phyloP scores from a whole-genome alignment of 35 echinoderm and acorn worm genomes.

The Lytechinus variegatus region DNA sequence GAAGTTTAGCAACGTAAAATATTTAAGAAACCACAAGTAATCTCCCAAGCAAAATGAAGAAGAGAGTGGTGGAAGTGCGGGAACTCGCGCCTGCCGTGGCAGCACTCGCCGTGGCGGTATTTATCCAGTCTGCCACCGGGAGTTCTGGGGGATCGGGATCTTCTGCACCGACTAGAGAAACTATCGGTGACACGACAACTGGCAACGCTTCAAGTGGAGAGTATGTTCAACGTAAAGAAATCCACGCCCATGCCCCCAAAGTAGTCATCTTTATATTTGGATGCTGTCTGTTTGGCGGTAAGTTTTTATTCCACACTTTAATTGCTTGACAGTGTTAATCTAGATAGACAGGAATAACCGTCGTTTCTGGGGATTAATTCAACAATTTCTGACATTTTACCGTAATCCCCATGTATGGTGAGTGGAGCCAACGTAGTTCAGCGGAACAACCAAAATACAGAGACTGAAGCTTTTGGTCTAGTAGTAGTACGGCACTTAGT shows the following conservation, averaged over 20 bases:
- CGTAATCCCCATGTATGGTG: too few relatives aligned
- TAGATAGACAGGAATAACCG: too few relatives aligned
- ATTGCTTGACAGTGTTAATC: too few relatives aligned
- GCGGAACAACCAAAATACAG: too few relatives aligned
- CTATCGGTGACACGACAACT: not conserved
- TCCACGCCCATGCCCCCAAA: conserved; percentile 22
- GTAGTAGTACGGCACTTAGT: too few relatives aligned
- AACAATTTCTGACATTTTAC: too few relatives aligned
- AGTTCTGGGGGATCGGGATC: not conserved
- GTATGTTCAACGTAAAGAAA: not conserved
- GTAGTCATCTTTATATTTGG: conserved; percentile 72
- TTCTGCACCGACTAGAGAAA: not conserved
- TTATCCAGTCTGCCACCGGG: conserved; percentile 30
- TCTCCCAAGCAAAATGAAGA: not conserved
- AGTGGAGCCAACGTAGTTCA: too few relatives aligned
- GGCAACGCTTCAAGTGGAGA: not conserved
- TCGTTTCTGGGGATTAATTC: too few relatives aligned
- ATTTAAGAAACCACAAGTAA: not conserved
- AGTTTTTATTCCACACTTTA: not conserved
- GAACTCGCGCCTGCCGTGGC: not conserved
- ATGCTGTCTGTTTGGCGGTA: conserved; percentile 77
- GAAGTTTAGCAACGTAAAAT: not conserved
- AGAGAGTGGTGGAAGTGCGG: not conserved
- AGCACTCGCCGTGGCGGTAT: not conserved
- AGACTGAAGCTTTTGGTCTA: too few relatives aligned